Evolutionary conservation across 2,113 vertebrate species (phyloP), one percentile per base, ranked within the genome.

Genomic region (Syngnathus floridae): DNA sequence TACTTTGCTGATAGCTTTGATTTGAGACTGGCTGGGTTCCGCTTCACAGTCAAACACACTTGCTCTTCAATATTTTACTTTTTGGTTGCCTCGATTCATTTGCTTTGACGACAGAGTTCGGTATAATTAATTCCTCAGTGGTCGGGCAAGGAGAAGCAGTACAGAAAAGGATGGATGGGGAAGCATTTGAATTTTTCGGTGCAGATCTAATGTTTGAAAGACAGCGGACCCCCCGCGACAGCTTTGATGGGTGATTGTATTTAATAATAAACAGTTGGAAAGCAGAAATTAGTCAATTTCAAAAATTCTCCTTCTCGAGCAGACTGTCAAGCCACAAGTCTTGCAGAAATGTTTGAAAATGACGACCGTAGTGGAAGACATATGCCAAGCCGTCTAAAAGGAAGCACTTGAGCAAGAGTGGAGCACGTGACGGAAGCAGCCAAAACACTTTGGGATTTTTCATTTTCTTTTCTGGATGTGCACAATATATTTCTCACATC

Each of bases 241-340:
- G 85, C 87, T 88, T 89, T 91, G 89, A 91, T 87, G 90, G 88
- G 84, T 85, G 89, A 88, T 91, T 91, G 91, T 91, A 87, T 90
- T 90, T 90, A 90, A 91, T 90, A 90, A 91, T 90, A 89, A 90
- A 90, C 84, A 91, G 88, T 87, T 87, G 74, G 86, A 81, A 79
- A 64, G 45, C 74, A 73, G 84, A 88, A 83, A 90, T 91, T 88
- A 90, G 91, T 92, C 87, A 91, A 84, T 84, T 90, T 90, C 85
- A 81, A 84, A 78, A 85, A 89, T 90, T 86, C 80, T 88, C 79
- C 72, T 80, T 76, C 79, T 82, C 78, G 80, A 84, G 81, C 82
- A 77, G 86, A 86, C 86, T 84, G 86, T 81, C 73, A 86, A 89
- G 88, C 88, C 87, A 80, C 90, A 88, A 85, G 80, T 84, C 85